Base-by-base conservation (phyloP, 2,113 vertebrate genomes). In the Camelus bactrianus region DNA sequence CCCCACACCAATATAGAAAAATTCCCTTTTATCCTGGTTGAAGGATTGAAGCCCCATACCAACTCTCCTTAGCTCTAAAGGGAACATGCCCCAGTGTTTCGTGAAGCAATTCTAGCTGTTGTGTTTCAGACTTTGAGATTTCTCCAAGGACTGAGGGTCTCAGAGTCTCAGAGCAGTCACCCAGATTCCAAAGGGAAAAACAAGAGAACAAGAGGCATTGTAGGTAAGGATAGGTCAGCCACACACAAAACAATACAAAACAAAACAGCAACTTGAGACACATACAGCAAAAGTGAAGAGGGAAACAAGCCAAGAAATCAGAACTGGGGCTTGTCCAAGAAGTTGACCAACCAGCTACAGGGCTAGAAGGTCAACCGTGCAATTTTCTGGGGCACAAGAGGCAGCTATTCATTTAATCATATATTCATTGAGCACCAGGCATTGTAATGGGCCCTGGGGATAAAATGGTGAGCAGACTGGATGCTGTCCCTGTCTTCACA, bases 381-480 rank as follows among this genome's bases (percentile, higher is more conserved):
- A 42, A 52, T 89, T 96, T 95, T 79, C 80, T 56, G 46, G 50
- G 20, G 8, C 56, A 80, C 9, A 24, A 83, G n/a, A 60, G 32
- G 30, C 81, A 91, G 35, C 20, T 84, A 35, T 86, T 96, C 58
- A 85, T 87, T 85, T 90, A 96, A 92, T 94, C 60, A 96, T 82
- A 50, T 88, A 67, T 64, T 93, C n/a, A 81, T 62, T 91, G 64
- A 93, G 64, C 24, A 22, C 50, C 72, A 77, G 87, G 60, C 64
- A 48, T 82, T 72, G 19, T 89, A 84, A 88, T 73, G 60, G 17
- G 38, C 91, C 62, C 58, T 10, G 1, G 54, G 38, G 52, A 56
- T 48, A 86, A 93, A 90, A 67, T 46, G 28, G 11, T 81, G 75
- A 82, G 72, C 81, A 92, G 54, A 69, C 64, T n/a, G 67, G 65